Base-by-base conservation (phyloP, 1,140 invertebrate genomes). In the Lepidurus packardi region DNA sequence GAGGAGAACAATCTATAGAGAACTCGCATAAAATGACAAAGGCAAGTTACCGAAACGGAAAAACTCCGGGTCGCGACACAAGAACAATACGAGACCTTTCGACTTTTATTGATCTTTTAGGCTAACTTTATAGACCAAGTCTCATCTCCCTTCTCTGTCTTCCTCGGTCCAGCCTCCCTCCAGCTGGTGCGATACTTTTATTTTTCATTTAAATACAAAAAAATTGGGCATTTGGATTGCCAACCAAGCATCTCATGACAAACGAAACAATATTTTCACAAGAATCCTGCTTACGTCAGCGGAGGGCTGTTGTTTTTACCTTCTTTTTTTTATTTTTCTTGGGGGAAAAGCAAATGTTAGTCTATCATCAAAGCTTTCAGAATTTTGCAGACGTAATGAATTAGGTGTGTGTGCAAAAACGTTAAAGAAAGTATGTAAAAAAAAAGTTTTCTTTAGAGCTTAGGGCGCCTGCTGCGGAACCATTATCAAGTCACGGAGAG, bases 21-120 rank as follows among this genome's bases (percentile, higher is more conserved):
- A 34, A 34, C 34, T 34, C 34, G 34, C 34, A 34, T 34, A 34
- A 34, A 34, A 34, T 34, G 34, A 34, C 53, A 65, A 65, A 65
- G 13, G 16, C 8, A 65, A 65, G 16, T 65, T 65, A 13, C 16
- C 53, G 8, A n/a, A 65, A 65, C 53, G 13, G 13, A 65, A 8
- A 65, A 65, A 21, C 13, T 9, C 53, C 53, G 53, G n/a, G 53
- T 65, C 16, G 53, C 53, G 53, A 65, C 53, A 65, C 53, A 65
- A 65, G 53, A 65, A 65, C 53, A 65, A 65, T 65, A 65, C 16
- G 53, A 65, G n/a, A 65, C 53, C 53, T 8, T 65, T 65, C 21
- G 53, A 65, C 53, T 65, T 65, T 65, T 65, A 65, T 65, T 65
- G 53, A 65, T 65, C 53, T 65, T 65, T 34, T 65, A 65, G 16